Evolutionary conservation across 2,113 vertebrate genomes (phyloP).

Genomic region (Sarotherodon lohbergeri): DNA sequence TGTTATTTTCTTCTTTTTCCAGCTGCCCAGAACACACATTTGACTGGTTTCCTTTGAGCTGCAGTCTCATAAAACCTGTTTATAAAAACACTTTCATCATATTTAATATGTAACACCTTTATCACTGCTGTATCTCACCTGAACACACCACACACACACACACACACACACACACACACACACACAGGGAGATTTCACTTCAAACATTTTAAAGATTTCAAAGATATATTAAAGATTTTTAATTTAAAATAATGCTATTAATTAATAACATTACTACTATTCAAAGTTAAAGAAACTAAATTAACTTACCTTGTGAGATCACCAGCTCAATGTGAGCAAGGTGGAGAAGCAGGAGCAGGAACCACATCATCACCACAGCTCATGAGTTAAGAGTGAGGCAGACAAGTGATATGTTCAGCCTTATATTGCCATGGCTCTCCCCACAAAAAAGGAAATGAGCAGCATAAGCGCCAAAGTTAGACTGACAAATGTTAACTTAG

Average conservation of each 20-base stretch:
- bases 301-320: not conserved
- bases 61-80: no score
- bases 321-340: not conserved
- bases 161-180: no score
- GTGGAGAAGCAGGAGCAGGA: not conserved
- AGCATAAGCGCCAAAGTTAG: not conserved
- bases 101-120: no score
- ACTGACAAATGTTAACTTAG: not conserved
- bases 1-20: no score
- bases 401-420: not conserved
- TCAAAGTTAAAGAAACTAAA: not conserved
- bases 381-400: slow-evolving; percentile 3
- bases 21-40: no score
- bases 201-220: not conserved
- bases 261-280: not conserved
- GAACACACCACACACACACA: no score
- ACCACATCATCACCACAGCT: slow-evolving; percentile 18
- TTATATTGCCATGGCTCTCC: not conserved
- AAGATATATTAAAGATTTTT: not conserved
- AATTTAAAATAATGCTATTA: not conserved
- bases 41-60: no score
- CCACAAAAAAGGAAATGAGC: not conserved
- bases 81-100: no score
- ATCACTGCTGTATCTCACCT: no score
- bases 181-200: not conserved